A percentile compares a stretch with the other conserved stretches of the same genome.
These are phyloP conservation scores for Neotragus pygmaeus DNA, from an alignment of 2,113 vertebrate species.

Conservation along the genomic window DNA sequence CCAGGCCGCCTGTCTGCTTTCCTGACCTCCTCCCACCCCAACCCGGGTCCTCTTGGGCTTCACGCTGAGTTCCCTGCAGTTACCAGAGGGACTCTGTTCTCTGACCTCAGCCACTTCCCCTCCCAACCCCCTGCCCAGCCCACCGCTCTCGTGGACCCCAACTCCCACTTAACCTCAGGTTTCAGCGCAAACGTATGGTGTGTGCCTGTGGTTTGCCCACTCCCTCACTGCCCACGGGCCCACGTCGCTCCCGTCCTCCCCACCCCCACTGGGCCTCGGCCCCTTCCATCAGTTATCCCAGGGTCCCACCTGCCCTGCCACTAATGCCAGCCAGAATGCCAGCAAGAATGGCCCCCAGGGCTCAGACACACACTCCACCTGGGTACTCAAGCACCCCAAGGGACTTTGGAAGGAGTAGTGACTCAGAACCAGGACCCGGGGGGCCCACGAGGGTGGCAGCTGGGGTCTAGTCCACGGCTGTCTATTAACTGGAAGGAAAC, in stretches of 20 bases:
- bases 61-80: not conserved
- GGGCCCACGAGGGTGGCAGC: too few relatives aligned
- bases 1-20: not conserved
- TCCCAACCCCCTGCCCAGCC: fast-evolving
- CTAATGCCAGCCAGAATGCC: not conserved
- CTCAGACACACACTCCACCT: not conserved
- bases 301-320: too few relatives aligned
- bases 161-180: not conserved
- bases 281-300: not conserved
- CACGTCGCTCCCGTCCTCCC: fast-evolving
- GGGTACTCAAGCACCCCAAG: not conserved
- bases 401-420: not conserved
- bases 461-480: not conserved
- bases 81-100: not conserved
- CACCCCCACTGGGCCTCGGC: fast-evolving
- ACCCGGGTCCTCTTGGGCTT: not conserved
- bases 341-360: not conserved
- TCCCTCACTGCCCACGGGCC: not conserved
- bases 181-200: fast-evolving
- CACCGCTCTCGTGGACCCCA: not conserved
- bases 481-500: not conserved
- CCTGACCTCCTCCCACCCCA: not conserved
- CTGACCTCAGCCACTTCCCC: not conserved
- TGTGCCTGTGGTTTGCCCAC: not conserved
- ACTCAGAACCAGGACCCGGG: not conserved